Percentiles rank a stretch among this genome's conserved stretches.
phyloP scores from a whole-genome alignment of 2,888 invertebrate species.

The Orthonevra nobilis region DNA sequence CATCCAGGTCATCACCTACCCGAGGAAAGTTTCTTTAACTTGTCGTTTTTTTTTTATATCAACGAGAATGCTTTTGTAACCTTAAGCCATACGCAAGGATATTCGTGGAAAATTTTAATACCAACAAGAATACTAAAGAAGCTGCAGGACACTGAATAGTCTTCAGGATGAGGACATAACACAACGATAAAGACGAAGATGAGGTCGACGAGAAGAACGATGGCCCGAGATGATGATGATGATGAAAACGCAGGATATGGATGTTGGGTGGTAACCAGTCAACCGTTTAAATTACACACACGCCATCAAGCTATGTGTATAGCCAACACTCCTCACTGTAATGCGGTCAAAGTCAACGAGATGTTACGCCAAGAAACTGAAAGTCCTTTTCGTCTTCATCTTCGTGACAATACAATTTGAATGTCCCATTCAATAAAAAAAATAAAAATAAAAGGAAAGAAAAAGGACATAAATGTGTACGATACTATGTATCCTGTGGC shows the following conservation, averaged over 20 bases:
- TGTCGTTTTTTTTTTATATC: conserved; percentile 1
- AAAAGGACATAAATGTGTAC: not conserved
- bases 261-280: conserved; percentile 58
- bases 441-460: not conserved
- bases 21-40: conserved; percentile 24
- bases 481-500: conserved; percentile 17
- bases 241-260: conserved; percentile 35
- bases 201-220: conserved; percentile 14
- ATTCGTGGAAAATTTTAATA: conserved; percentile 68
- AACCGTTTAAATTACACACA: conserved; percentile 68
- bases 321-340: no score
- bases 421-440: conserved; percentile 57
- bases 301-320: conserved; percentile 52
- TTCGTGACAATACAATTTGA: conserved; percentile 61
- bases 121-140: conserved; percentile 17
- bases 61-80: conserved; percentile 49
- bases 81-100: conserved; percentile 50
- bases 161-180: conserved; percentile 20
- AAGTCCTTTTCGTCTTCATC: conserved; percentile 35
- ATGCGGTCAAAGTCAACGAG: conserved; percentile 61
- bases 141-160: conserved; percentile 37
- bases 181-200: conserved; percentile 6
- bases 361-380: conserved; percentile 6
- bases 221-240: conserved; percentile 15
- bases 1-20: conserved; percentile 67